A percentile compares a stretch with the other conserved stretches of the same genome.
phyloP scores from a whole-genome alignment of 2,797 vertebrate genomes.

The Aplochiton taeniatus region DNA sequence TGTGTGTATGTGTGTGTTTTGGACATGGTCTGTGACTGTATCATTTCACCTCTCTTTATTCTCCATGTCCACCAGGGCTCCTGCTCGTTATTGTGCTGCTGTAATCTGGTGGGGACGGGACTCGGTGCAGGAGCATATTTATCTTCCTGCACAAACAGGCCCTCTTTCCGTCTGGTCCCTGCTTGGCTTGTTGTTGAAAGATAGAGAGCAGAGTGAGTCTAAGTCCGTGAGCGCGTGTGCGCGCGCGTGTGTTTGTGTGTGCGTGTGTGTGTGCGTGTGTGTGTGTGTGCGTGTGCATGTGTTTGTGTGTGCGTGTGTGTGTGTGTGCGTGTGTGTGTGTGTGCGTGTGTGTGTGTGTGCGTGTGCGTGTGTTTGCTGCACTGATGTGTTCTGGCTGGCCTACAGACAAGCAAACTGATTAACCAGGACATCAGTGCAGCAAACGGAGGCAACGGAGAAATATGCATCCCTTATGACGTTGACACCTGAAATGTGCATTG shows the following conservation, averaged over 20 bases:
- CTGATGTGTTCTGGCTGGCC: conserved; percentile 76
- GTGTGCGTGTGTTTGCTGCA: conserved; percentile 37
- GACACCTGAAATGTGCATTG: conserved; percentile 47
- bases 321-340: conserved; percentile 28
- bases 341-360: conserved; percentile 16
- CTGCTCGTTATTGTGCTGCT: conserved; percentile 72
- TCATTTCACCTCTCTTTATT: conserved; percentile 66
- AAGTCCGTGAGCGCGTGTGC: conserved; percentile 29
- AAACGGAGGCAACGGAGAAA: conserved; percentile 65
- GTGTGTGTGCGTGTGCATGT: conserved; percentile 19
- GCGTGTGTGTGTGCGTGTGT: conserved; percentile 27
- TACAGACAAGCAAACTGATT: conserved; percentile 63
- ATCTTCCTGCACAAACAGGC: conserved; percentile 81
- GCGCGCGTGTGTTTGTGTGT: conserved; percentile 22
- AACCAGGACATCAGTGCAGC: conserved; percentile 40
- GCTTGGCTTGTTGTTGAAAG: conserved; percentile 82
- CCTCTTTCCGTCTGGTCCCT: conserved; percentile 77
- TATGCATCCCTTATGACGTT: conserved; percentile 65
- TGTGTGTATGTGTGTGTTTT: conserved; percentile 48
- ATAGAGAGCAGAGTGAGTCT: conserved; percentile 69
- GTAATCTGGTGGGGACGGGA: conserved; percentile 75
- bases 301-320: conserved; percentile 12
- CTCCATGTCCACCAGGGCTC: conserved; percentile 67
- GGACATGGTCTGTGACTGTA: conserved; percentile 58
- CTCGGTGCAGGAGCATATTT: conserved; percentile 75